A percentile compares a stretch with the other conserved stretches of the same genome.
Evolutionary conservation across 2,113 vertebrate species (phyloP).

Genomic region (Microcebus griseorufus): DNA sequence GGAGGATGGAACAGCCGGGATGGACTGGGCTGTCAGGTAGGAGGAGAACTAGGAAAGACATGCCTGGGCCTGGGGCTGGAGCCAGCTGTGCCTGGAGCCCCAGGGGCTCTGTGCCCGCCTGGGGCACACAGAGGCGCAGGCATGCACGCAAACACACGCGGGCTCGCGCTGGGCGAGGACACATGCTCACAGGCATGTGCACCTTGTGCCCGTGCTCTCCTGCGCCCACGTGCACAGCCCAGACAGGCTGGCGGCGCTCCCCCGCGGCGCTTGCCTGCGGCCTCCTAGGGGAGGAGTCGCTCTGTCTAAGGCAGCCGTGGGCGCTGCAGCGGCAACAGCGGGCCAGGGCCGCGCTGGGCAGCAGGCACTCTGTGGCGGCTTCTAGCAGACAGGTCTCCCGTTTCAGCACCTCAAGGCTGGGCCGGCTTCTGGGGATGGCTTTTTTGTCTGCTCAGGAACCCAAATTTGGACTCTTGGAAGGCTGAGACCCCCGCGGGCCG

Average conservation of each 20-base stretch:
- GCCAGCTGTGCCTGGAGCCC: neutral
- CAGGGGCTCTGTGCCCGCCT: no score
- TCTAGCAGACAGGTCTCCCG: neutral
- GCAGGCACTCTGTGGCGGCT: neutral
- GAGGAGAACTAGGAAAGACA: neutral
- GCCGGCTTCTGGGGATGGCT: neutral
- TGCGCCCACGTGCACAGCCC: neutral
- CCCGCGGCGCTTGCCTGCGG: neutral
- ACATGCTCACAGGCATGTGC: neutral
- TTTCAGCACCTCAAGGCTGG: neutral
- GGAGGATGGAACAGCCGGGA: neutral
- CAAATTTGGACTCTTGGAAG: neutral
- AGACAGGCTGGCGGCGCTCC: neutral
- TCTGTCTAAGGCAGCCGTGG: neutral
- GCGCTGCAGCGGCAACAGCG: neutral
- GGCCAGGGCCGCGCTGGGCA: rapidly evolving
- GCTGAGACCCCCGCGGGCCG: neutral
- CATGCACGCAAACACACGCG: rapidly evolving
- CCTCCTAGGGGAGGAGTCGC: no score
- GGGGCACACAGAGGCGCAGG: neutral
- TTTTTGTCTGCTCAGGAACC: neutral
- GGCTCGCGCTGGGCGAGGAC: neutral
- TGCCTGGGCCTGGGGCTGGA: neutral
- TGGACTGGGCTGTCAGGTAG: neutral
- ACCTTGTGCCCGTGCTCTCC: neutral